A percentile compares a stretch with the other conserved stretches of the same genome.
These are phyloP conservation scores for Poecilia velifera DNA, from an alignment of 2,797 vertebrate species.

Conservation along the genomic window DNA sequence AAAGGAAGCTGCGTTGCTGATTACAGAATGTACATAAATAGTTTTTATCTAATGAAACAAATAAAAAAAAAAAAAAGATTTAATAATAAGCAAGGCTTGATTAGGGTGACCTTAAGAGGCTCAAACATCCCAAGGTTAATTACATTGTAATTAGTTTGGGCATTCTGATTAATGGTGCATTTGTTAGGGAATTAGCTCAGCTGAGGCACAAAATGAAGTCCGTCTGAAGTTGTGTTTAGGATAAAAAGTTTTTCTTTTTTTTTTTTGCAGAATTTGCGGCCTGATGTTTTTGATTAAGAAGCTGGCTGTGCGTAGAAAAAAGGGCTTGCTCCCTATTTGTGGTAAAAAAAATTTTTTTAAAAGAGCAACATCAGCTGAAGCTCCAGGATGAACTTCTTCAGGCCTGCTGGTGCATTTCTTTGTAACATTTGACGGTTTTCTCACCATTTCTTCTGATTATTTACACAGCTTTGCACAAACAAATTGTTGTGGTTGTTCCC, in stretches of 20 bases:
- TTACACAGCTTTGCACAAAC: neutral
- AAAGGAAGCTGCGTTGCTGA: constrained; percentile 10
- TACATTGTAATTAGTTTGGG: constrained; percentile 35
- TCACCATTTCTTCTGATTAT: neutral
- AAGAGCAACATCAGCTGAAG: neutral
- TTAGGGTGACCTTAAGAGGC: constrained; percentile 28
- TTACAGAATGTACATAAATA: constrained; percentile 7
- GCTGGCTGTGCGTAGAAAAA: neutral
- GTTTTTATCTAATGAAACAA: neutral
- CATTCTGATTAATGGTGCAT: constrained; percentile 38
- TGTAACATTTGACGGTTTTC: neutral
- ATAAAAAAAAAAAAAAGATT: constrained; percentile 4
- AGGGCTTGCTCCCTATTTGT: neutral
- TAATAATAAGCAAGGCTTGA: constrained; percentile 29
- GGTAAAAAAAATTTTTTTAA: neutral
- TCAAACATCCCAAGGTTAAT: constrained; percentile 26
- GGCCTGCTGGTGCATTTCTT: neutral
- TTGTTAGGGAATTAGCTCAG: constrained; percentile 26
- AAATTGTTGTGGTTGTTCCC: neutral
- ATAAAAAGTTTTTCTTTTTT: neutral
- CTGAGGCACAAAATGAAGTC: constrained; percentile 13
- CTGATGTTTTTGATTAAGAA: neutral
- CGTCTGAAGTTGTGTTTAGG: neutral
- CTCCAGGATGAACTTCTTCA: neutral
- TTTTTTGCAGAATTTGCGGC: neutral